These are phyloP conservation scores for Linnaemya vulpina DNA, from an alignment of 2,888 invertebrate genomes.

Conservation along the genomic window DNA sequence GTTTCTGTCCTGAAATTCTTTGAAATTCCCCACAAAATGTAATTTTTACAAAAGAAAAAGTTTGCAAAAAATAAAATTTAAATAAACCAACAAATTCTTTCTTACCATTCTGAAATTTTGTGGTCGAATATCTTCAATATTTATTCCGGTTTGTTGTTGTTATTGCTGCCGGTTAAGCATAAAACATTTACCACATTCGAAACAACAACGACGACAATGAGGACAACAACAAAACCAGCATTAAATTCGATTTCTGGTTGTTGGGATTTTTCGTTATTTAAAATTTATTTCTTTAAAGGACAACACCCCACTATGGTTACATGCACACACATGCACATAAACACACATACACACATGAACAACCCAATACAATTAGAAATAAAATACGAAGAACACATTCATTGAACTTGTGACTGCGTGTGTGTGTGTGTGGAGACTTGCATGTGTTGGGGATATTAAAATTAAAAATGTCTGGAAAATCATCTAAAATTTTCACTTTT, in stretches of 20 bases:
- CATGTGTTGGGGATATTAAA: slow-evolving; percentile 49
- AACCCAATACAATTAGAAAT: slow-evolving; percentile 22
- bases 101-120: slow-evolving; percentile 60
- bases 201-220: slow-evolving; percentile 26
- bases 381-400: slow-evolving; percentile 1
- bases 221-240: slow-evolving; percentile 33
- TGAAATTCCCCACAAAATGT: background rate
- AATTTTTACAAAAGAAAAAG: background rate
- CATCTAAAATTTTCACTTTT: slow-evolving; percentile 62
- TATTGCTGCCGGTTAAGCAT: slow-evolving; percentile 22
- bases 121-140: slow-evolving; percentile 16
- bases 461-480: slow-evolving; percentile 68
- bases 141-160: slow-evolving; percentile 28
- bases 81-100: slow-evolving; percentile 22
- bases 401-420: background rate
- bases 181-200: slow-evolving; percentile 46
- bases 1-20: too few relatives aligned
- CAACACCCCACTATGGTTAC: slow-evolving; percentile 57
- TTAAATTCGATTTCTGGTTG: slow-evolving; percentile 44
- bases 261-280: background rate
- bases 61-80: too few relatives aligned
- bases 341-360: slow-evolving; percentile 3
- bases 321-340: slow-evolving; percentile 28
- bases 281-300: slow-evolving; percentile 59
- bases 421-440: background rate